Conservation (phyloP, 2,888 invertebrate genomes). For the Coenonympha arcania region DNA sequence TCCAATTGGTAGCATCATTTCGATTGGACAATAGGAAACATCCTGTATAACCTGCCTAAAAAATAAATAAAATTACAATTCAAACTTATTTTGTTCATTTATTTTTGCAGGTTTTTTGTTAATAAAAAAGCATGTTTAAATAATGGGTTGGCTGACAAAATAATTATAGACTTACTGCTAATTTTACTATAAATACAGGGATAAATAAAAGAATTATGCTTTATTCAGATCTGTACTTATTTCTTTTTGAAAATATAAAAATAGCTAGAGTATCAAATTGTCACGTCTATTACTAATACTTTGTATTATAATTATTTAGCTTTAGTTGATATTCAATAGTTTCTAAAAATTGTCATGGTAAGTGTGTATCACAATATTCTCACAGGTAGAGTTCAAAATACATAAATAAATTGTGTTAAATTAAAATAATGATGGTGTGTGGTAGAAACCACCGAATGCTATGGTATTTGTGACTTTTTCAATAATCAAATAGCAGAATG, state of each 20-base stretch:
- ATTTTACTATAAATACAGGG: too few species aligned
- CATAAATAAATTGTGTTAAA: constrained; percentile 14
- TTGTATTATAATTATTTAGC: too few species aligned
- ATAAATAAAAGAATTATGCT: background rate
- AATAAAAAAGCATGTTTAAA: too few species aligned
- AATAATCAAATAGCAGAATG: constrained; percentile 79
- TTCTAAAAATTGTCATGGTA: background rate
- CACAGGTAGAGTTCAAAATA: background rate
- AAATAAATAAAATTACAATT: too few species aligned
- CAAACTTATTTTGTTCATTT: too few species aligned
- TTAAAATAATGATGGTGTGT: constrained; percentile 50
- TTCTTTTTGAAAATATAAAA: background rate
- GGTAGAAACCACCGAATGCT: constrained; percentile 61
- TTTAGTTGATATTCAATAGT: too few species aligned
- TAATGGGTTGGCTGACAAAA: too few species aligned
- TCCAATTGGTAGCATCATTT: too few species aligned
- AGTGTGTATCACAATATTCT: constrained; percentile 4
- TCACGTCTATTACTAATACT: background rate
- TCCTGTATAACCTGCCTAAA: too few species aligned
- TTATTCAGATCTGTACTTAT: background rate
- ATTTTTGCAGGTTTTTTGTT: too few species aligned
- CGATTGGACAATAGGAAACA: too few species aligned
- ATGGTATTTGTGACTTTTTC: constrained; percentile 73
- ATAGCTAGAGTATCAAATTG: background rate
- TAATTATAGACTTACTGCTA: too few species aligned